These are phyloP conservation scores for Dromius quadrimaculatus DNA, from an alignment of 2,888 invertebrate genomes.

Conservation along the genomic window DNA sequence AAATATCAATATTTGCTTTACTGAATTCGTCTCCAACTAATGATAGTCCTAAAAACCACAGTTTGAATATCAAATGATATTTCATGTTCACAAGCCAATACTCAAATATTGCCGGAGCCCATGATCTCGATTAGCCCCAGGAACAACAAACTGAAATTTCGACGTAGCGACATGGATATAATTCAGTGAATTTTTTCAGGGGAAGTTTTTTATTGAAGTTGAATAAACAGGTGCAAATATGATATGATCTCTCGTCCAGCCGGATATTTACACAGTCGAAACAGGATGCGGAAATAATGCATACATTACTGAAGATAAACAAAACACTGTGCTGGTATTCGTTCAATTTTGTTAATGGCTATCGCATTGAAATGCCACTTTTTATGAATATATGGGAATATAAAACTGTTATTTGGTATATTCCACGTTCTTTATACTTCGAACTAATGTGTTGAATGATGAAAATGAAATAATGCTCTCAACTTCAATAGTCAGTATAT, in stretches of 20 bases:
- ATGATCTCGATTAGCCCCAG: too few relatives aligned
- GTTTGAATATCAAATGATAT: too few relatives aligned
- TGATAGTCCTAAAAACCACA: too few relatives aligned
- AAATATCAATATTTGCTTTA: too few relatives aligned
- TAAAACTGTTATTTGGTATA: slow-evolving; percentile 8
- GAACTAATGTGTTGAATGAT: too few relatives aligned
- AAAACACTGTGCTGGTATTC: slow-evolving; percentile 13
- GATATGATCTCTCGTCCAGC: slow-evolving; percentile 19
- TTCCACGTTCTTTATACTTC: too few relatives aligned
- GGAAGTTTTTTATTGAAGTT: slow-evolving; percentile 5
- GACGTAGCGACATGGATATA: neutral
- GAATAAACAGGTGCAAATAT: slow-evolving; percentile 38
- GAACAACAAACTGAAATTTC: slow-evolving; percentile 7
- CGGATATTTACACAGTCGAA: slow-evolving; percentile 15
- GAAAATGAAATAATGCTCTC: too few relatives aligned
- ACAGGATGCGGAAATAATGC: slow-evolving; percentile 30
- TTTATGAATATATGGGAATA: slow-evolving; percentile 19
- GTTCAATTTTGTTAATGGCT: slow-evolving; percentile 37
- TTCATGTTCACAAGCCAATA: too few relatives aligned
- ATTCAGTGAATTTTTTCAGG: slow-evolving; percentile 4
- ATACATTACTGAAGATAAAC: slow-evolving; percentile 25
- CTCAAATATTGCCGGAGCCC: too few relatives aligned
- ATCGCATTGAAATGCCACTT: slow-evolving; percentile 6
- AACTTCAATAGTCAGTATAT: too few relatives aligned
- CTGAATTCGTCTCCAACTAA: too few relatives aligned